These are phyloP conservation scores for Triplophysa dalaica DNA, from an alignment of 2,113 vertebrate genomes.

Conservation along the genomic window DNA sequence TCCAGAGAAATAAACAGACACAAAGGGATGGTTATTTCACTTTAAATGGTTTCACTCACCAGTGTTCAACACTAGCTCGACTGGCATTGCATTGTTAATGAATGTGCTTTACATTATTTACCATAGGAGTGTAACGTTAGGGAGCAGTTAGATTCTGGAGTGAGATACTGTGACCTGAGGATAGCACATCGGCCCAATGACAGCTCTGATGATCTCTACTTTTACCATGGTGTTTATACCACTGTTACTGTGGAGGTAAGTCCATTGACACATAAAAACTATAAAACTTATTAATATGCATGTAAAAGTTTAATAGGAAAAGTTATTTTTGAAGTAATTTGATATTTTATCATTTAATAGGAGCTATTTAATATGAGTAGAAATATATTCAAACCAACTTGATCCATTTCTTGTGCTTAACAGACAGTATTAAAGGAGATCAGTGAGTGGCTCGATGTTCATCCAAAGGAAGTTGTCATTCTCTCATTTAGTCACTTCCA, in stretches of 20 bases:
- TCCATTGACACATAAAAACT: neutral
- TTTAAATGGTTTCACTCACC: neutral
- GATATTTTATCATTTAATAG: neutral
- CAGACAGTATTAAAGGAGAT: constrained; percentile 75
- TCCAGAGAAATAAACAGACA: too few relatives aligned
- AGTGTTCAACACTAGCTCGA: neutral
- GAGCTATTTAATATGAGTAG: neutral
- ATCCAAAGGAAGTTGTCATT: constrained; percentile 76
- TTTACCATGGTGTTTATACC: constrained; percentile 80
- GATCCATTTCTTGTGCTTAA: constrained; percentile 4
- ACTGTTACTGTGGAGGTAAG: constrained; percentile 77
- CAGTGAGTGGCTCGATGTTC: constrained; percentile 73
- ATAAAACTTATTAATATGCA: neutral
- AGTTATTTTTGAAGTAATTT: neutral
- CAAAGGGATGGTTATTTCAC: neutral
- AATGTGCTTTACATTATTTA: constrained; percentile 44
- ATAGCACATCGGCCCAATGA: constrained; percentile 77
- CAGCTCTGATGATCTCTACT: constrained; percentile 73
- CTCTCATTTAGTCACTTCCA: constrained; percentile 79
- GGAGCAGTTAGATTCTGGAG: constrained; percentile 77
- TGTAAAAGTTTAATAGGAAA: neutral
- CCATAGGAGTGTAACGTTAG: constrained; percentile 68
- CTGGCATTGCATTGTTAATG: constrained; percentile 40
- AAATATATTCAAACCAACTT: neutral
- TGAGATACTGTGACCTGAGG: constrained; percentile 78